Evolutionary conservation across 2,888 invertebrate species (phyloP), one percentile per base, ranked within the genome.

Genomic region (Troides aeacus): DNA sequence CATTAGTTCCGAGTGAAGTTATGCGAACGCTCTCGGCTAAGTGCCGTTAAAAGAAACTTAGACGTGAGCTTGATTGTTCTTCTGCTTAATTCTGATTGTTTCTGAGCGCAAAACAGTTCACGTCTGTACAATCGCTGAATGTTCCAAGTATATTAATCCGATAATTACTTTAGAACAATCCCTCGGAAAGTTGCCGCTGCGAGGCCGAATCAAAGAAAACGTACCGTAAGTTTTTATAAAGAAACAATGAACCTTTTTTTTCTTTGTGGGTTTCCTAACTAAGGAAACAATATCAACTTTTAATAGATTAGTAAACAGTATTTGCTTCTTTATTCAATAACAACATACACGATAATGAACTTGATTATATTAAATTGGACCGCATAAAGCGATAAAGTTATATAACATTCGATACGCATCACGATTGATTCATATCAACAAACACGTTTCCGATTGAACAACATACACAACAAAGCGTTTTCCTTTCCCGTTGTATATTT

Each of bases 41-140:
- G 90, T 87, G 88, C 89, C 90, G 91, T 90, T 91, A 90, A 92
- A 92, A 90, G 91, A 89, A 92, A 92, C 90, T 92, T 89, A 87
- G 89, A 89, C 88, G 88, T 86, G 87, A 82, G 85, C 86, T 81
- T 84, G 88, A 90, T 90, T 90, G 89, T 90, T 88, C 89, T 86
- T 80, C 81, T 84, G 84, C 86, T 89, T 88, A 86, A 90, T 90
- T 90, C 89, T 89, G 88, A 90, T 90, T 91, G 88, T 90, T 90
- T 89, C 90, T 83, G 81, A 84, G 85, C 81, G 84, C 85, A 85
- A 86, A 89, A 86, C 86, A 85, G 84, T 87, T 86, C 85, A 82
- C 87, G 87, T 87, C 87, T 87, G 82, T 83, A 82, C 83, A 81
- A 80, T 81, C 80, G 80, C 79, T 83, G 79, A 85, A 81, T 81